Evolutionary conservation across 2,113 vertebrate species (phyloP).

Genomic region (Thalassarche chlororhynchos): DNA sequence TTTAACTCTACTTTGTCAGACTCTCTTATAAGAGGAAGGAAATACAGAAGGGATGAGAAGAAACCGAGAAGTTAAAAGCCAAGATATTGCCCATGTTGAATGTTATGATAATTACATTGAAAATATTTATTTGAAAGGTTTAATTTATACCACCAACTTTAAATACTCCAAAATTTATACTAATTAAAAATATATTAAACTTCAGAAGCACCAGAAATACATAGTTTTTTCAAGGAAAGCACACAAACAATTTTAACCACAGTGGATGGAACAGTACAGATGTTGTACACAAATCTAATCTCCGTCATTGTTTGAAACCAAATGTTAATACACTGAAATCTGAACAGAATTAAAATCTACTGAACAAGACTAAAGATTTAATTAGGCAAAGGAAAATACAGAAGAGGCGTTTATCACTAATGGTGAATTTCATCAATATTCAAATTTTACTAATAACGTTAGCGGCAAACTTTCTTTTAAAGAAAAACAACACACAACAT

Average conservation of each 20-base stretch:
- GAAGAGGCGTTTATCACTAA: neutral
- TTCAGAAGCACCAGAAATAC: neutral
- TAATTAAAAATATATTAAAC: neutral
- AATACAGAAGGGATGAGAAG: neutral
- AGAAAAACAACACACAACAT: neutral
- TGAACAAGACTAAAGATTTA: neutral
- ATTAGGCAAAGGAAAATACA: neutral
- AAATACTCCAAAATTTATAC: neutral
- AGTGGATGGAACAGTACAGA: neutral
- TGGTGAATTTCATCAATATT: neutral
- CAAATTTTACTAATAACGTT: neutral
- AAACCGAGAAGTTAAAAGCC: neutral
- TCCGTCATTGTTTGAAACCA: neutral
- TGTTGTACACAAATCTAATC: accelerated
- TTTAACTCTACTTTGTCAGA: neutral
- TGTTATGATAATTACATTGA: neutral
- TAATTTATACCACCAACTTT: neutral
- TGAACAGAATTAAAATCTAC: neutral
- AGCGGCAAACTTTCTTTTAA: neutral
- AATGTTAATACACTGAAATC: neutral
- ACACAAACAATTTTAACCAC: neutral
- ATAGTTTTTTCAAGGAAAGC: neutral
- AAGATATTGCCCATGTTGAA: neutral
- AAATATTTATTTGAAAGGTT: neutral
- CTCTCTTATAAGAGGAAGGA: neutral